Percentiles rank a stretch among this genome's conserved stretches.
Evolutionary conservation across 2,888 invertebrate species (phyloP).

Genomic region (Hemaris fuciformis): DNA sequence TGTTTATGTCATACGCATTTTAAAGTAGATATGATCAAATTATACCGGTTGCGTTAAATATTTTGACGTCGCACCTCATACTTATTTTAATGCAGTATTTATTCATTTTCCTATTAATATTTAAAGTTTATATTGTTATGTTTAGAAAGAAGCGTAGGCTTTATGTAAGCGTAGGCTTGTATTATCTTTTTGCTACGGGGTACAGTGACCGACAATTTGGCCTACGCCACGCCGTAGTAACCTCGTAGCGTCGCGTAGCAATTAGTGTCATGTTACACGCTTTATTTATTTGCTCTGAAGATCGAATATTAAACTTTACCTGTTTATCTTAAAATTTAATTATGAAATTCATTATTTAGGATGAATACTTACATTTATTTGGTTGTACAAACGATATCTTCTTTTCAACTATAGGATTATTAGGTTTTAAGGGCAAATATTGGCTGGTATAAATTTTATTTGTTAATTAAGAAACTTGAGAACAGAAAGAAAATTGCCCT

Average conservation of each 20-base stretch:
- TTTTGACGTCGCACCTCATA: background rate
- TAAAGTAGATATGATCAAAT: too few species aligned
- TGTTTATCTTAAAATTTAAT: background rate
- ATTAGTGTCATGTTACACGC: conserved; percentile 38
- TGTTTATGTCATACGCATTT: too few species aligned
- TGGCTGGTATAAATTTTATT: too few species aligned
- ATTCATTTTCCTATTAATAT: background rate
- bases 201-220: conserved; percentile 35
- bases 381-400: too few species aligned
- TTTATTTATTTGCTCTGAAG: background rate
- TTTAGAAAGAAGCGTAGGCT: background rate
- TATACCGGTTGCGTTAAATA: background rate
- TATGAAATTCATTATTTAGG: too few species aligned
- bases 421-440: too few species aligned
- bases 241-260: conserved; percentile 53
- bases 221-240: conserved; percentile 44
- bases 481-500: too few species aligned
- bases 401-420: too few species aligned
- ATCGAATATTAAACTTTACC: background rate
- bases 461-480: too few species aligned
- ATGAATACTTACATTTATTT: too few species aligned
- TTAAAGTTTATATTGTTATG: background rate
- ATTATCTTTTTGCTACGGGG: conserved; percentile 1
- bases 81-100: background rate
- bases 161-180: too few species aligned